Evolutionary conservation across 2,113 vertebrate species (phyloP).

Genomic region (Sinosuthora webbiana): DNA sequence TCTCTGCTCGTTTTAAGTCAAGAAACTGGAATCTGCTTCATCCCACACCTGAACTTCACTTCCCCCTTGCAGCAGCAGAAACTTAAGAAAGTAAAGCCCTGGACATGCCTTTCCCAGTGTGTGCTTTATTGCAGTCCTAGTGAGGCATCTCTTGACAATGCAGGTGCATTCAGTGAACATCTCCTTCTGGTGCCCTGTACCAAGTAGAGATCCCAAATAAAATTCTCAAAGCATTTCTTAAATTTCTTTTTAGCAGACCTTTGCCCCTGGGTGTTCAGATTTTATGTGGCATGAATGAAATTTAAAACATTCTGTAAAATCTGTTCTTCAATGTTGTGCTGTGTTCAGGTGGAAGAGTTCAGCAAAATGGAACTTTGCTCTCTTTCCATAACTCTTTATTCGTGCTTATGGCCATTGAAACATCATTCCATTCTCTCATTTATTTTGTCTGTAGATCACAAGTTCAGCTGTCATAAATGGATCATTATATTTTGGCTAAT

Average conservation of each 20-base stretch:
- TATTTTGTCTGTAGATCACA: not conserved
- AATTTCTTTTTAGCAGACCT: not conserved
- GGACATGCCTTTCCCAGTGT: not conserved
- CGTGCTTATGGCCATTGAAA: not conserved
- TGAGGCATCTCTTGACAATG: not conserved
- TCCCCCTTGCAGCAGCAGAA: not conserved
- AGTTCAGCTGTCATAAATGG: not conserved
- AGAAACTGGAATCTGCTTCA: not conserved
- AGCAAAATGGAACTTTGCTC: not conserved
- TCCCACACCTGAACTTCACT: not conserved
- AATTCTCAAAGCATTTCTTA: conserved; percentile 16
- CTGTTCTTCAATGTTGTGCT: not conserved
- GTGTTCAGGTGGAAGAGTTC: not conserved
- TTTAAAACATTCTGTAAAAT: not conserved
- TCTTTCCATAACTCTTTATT: not conserved
- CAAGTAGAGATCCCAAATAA: not conserved
- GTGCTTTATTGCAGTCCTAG: not conserved
- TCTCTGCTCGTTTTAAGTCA: not conserved
- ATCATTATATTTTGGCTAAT: not conserved
- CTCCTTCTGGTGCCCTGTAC: not conserved
- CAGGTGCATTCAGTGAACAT: not conserved
- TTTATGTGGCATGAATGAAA: not conserved
- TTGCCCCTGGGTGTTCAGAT: not conserved
- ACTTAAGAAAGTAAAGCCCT: not conserved
- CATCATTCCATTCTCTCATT: not conserved